These are phyloP conservation scores for Marronus borbonicus DNA, from an alignment of 2,888 invertebrate genomes.

Conservation along the genomic window DNA sequence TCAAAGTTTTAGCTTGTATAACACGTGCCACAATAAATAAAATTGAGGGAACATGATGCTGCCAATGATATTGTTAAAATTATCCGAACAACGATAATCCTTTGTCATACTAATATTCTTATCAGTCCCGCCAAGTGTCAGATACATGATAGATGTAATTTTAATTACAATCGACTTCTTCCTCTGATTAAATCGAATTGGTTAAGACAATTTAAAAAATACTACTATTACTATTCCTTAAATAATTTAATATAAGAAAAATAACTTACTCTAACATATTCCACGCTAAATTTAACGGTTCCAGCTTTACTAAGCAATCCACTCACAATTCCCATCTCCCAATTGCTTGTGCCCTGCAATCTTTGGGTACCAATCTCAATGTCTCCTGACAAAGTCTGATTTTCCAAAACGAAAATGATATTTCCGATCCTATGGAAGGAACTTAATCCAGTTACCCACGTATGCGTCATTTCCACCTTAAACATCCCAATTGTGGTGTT, in stretches of 20 bases:
- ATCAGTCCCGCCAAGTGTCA: not conserved
- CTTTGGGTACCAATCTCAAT: slow-evolving; percentile 87
- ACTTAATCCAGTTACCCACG: slow-evolving; percentile 85
- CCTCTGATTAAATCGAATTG: not conserved
- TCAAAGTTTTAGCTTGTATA: no score
- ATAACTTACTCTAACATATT: slow-evolving; percentile 77
- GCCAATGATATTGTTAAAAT: not conserved
- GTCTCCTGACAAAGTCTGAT: slow-evolving; percentile 79
- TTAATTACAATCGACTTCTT: slow-evolving; percentile 3
- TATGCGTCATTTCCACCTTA: slow-evolving; percentile 80
- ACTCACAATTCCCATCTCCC: slow-evolving; percentile 82
- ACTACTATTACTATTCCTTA: no score
- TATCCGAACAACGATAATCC: not conserved
- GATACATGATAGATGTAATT: not conserved
- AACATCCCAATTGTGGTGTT: slow-evolving; percentile 82
- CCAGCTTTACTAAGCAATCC: slow-evolving; percentile 81
- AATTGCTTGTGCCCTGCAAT: slow-evolving; percentile 83
- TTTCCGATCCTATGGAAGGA: slow-evolving; percentile 89
- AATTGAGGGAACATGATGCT: no score
- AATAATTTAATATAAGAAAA: not conserved
- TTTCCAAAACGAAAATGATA: slow-evolving; percentile 80
- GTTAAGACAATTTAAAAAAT: not conserved
- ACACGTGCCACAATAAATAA: no score
- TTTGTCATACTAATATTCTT: not conserved
- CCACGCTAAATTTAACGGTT: slow-evolving; percentile 83